phyloP scores from a whole-genome alignment of 35 echinoderm and acorn worm genomes.

The Strongylocentrotus purpuratus region DNA sequence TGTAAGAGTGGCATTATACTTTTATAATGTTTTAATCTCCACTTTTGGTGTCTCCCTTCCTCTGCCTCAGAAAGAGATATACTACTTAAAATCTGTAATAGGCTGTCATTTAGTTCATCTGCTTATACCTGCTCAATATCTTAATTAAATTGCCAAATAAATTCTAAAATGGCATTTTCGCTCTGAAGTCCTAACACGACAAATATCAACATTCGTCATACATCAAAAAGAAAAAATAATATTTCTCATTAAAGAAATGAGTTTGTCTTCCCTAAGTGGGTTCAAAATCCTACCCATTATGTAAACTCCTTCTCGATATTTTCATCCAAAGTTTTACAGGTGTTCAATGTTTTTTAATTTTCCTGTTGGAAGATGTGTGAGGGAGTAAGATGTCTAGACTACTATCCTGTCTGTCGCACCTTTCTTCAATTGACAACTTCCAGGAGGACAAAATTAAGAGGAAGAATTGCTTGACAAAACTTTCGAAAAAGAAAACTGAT shows the following conservation, averaged over 20 bases:
- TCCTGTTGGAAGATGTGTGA: not conserved
- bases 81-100: too few species aligned
- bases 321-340: not conserved
- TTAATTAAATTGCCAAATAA: too few species aligned
- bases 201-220: not conserved
- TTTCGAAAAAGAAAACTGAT: not conserved
- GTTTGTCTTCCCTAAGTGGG: not conserved
- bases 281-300: not conserved
- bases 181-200: not conserved
- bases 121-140: too few species aligned
- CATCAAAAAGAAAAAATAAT: not conserved
- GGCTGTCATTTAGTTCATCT: too few species aligned
- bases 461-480: not conserved
- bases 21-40: too few species aligned
- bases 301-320: not conserved
- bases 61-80: too few species aligned
- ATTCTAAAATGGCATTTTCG: too few species aligned
- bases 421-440: constrained; percentile 1
- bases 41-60: too few species aligned
- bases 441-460: not conserved
- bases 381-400: not conserved
- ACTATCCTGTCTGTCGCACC: not conserved
- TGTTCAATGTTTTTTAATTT: not conserved
- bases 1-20: too few species aligned
- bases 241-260: not conserved